phyloP scores from a whole-genome alignment of 2,113 vertebrate species.

The Sturnira hondurensis region DNA sequence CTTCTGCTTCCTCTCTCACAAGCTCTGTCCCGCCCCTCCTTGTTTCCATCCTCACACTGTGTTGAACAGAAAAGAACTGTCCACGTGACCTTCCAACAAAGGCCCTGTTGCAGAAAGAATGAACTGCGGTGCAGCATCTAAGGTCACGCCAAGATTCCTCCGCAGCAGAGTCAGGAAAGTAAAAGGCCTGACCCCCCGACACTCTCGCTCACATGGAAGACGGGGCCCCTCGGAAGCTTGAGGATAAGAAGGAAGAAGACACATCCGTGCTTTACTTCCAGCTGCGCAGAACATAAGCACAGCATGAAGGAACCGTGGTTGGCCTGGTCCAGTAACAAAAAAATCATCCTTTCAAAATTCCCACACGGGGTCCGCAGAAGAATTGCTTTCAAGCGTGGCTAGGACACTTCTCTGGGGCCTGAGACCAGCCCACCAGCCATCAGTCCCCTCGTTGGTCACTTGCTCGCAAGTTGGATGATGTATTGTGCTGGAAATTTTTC shows the following conservation, averaged over 20 bases:
- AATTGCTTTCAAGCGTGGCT: not conserved
- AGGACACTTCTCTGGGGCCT: not conserved
- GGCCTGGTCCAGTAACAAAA: not conserved
- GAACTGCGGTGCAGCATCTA: no score
- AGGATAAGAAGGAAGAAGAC: not conserved
- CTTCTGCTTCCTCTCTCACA: not conserved
- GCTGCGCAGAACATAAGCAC: not conserved
- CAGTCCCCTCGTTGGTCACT: not conserved
- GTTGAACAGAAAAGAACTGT: not conserved
- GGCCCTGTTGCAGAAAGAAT: not conserved
- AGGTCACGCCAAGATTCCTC: not conserved
- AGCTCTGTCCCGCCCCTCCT: not conserved
- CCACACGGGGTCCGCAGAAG: not conserved
- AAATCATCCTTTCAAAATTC: not conserved
- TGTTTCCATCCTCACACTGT: not conserved
- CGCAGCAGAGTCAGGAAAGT: not conserved
- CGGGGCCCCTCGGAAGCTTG: not conserved
- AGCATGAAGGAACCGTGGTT: not conserved
- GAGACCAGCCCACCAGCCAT: not conserved
- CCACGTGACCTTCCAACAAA: not conserved
- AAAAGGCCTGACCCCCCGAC: not conserved
- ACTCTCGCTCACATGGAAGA: not conserved
- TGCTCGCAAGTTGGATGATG: slow-evolving; percentile 37
- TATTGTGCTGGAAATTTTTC: slow-evolving; percentile 55
- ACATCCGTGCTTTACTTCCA: not conserved